Evolutionary conservation across 2,797 vertebrate species (phyloP), one percentile per base, ranked within the genome.

Genomic region (Gila robusta): DNA sequence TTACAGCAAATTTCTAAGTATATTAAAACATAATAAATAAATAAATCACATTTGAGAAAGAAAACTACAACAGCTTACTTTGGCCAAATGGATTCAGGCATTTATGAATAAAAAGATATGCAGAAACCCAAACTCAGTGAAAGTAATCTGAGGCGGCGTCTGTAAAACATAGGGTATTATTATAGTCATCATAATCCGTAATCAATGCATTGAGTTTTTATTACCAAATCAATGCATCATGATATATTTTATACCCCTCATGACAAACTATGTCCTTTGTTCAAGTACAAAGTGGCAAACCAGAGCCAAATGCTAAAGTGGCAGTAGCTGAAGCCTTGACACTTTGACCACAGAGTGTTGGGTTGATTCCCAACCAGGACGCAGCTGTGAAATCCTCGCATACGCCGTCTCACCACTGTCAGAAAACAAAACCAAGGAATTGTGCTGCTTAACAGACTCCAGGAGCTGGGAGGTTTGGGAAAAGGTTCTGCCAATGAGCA

Each of bases 291-390:
- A 86, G 70, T 52, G 44, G 32, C 56, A 79, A 21, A 47, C 76
- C 19, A 56, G 67, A 74, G 69, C 44, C 66, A 66, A 26, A 64
- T 19, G 5, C 56, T 73, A 79, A 73, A 81, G 64, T 81, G 86
- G 54, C 72, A 72, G 66, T 37, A 82, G 79, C 54, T 81, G n/a
- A 78, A 79, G 77, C 56, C 69, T 76, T 69, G 76, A 66, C 71
- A 62, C 79, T 71, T 76, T 56, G 77, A 84, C 78, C 70, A 66
- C 41, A 54, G 52, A 64, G 47, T 79, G 54, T 37, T 72, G 66
- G 35, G 83, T 87, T 83, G 32, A 81, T 71, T 49, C 41, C 28
- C 71, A 74, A 59, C 78, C 35, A 16, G 14, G 73, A 72, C 10
- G 21, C 83, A 86, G 80, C 83, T 81, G 62, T 81, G 35, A 85